A percentile compares a stretch with the other conserved stretches of the same genome.
These are phyloP conservation scores for Alces alces DNA, from an alignment of 2,113 vertebrate species.

Conservation along the genomic window DNA sequence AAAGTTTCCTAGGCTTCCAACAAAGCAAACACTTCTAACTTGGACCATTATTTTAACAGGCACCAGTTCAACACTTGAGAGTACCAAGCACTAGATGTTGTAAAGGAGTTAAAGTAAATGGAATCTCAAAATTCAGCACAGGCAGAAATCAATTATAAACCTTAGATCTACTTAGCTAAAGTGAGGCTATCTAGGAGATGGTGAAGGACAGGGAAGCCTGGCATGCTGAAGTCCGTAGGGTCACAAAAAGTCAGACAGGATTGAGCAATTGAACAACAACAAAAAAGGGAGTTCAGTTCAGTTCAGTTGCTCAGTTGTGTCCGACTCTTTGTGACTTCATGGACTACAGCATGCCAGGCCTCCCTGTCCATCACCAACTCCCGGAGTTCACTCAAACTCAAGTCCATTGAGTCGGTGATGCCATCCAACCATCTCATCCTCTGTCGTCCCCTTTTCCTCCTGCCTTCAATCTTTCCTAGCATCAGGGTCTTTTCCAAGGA, in stretches of 20 bases:
- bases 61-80: neutral
- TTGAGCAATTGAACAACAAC: neutral
- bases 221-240: neutral
- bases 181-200: neutral
- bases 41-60: neutral
- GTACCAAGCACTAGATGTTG: neutral
- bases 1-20: neutral
- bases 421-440: neutral
- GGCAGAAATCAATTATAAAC: neutral
- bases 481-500: neutral
- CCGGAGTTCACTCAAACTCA: neutral
- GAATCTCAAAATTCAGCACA: neutral
- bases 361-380: neutral
- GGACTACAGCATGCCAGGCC: fast-evolving
- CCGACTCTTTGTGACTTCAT: neutral
- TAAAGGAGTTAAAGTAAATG: neutral
- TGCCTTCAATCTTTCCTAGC: neutral
- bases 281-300: neutral
- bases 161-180: neutral
- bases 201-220: neutral
- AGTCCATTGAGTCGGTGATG: neutral
- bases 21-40: neutral
- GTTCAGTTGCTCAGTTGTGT: fast-evolving
- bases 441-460: neutral
- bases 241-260: neutral